A percentile compares a stretch with the other conserved stretches of the same genome.
Evolutionary conservation across 2,113 vertebrate species (phyloP).

Genomic region (Prunella himalayana): DNA sequence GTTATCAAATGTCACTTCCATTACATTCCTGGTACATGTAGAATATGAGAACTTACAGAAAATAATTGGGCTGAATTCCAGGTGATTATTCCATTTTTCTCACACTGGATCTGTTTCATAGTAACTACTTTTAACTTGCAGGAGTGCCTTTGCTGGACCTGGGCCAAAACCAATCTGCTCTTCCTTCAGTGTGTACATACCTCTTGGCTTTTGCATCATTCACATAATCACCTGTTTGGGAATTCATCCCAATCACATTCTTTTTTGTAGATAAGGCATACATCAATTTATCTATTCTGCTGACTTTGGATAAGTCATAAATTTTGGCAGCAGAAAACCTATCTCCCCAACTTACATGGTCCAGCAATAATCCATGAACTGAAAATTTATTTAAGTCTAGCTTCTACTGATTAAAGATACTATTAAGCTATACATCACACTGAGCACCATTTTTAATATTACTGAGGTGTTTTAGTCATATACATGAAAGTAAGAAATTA

Average conservation of each 20-base stretch:
- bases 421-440: not conserved
- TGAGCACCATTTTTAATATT: not conserved
- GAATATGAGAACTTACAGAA: not conserved
- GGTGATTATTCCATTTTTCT: not conserved
- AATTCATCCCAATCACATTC: not conserved
- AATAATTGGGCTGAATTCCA: not conserved
- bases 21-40: not conserved
- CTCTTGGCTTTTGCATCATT: not conserved
- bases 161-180: not conserved
- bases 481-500: not conserved
- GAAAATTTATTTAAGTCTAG: slow-evolving; percentile 22
- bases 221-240: slow-evolving; percentile 1
- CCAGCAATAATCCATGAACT: slow-evolving; percentile 39
- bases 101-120: not conserved
- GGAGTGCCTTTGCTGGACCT: not conserved
- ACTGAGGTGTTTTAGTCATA: not conserved
- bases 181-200: not conserved
- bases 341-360: not conserved
- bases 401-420: slow-evolving; percentile 5
- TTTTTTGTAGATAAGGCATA: slow-evolving; percentile 4
- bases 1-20: not conserved
- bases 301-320: not conserved
- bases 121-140: not conserved
- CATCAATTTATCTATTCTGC: slow-evolving; percentile 10
- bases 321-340: not conserved